Conservation (phyloP, 2,113 vertebrate genomes). For the Bolborhynchus lineola region DNA sequence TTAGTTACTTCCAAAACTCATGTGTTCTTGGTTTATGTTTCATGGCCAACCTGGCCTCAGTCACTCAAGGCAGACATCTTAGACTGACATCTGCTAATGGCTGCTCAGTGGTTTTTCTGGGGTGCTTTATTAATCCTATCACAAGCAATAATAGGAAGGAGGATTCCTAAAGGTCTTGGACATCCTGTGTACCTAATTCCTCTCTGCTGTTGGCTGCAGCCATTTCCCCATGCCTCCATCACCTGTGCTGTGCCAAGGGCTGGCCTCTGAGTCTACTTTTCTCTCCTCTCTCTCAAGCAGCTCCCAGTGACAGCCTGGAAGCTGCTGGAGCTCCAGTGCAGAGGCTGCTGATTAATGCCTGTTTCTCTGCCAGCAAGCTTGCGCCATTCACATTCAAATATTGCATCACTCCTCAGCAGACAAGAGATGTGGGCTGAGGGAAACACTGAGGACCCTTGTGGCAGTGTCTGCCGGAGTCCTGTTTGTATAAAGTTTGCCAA, state of each 20-base stretch:
- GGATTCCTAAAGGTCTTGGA: not conserved
- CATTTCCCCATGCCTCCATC: not conserved
- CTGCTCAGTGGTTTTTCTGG: not conserved
- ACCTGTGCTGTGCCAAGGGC: not conserved
- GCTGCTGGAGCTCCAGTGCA: not conserved
- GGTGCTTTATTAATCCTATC: slow-evolving; percentile 16
- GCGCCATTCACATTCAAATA: slow-evolving; percentile 47
- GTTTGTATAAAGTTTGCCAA: slow-evolving; percentile 41
- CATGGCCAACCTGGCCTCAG: not conserved
- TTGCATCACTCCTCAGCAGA: not conserved
- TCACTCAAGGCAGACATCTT: not conserved
- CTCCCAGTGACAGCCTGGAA: not conserved
- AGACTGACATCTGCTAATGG: slow-evolving; percentile 4
- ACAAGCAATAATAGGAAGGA: not conserved
- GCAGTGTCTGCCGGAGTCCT: not conserved
- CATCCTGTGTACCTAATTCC: not conserved
- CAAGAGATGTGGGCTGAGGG: not conserved
- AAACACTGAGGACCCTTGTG: slow-evolving; percentile 26
- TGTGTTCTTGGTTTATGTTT: slow-evolving; percentile 33
- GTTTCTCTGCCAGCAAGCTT: not conserved
- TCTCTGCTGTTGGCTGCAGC: not conserved
- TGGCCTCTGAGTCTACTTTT: not conserved
- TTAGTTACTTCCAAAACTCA: slow-evolving; percentile 5
- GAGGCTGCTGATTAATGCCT: slow-evolving; percentile 28
- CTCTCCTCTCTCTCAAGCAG: not conserved